Evolutionary conservation across 2,797 vertebrate genomes (phyloP).

Genomic region (Gymnodraco acuticeps): DNA sequence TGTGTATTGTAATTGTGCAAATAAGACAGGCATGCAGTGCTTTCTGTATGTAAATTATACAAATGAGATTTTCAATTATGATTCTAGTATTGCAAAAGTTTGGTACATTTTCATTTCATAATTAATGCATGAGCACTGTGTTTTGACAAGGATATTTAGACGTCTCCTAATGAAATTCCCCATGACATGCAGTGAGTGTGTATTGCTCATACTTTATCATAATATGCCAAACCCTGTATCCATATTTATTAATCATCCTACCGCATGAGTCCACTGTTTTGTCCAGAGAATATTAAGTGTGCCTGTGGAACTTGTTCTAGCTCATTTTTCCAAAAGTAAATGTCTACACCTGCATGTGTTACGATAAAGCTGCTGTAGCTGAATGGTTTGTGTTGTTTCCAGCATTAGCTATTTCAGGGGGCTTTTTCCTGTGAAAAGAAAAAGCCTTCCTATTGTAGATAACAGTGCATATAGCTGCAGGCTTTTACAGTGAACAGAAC

Average conservation of each 20-base stretch:
- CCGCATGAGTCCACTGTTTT: constrained; percentile 44
- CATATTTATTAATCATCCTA: constrained; percentile 63
- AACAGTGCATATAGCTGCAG: constrained; percentile 31
- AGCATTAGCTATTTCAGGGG: constrained; percentile 32
- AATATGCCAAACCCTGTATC: constrained; percentile 43
- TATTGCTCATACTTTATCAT: constrained; percentile 58
- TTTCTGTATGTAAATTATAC: constrained; percentile 66
- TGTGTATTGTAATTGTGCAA: constrained; percentile 66
- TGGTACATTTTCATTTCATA: constrained; percentile 60
- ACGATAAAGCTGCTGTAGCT: constrained; percentile 36
- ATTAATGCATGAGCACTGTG: constrained; percentile 75
- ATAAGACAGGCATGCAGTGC: constrained; percentile 60
- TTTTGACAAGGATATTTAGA: constrained; percentile 70
- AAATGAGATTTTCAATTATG: constrained; percentile 80
- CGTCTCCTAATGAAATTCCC: constrained; percentile 64
- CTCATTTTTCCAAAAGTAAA: constrained; percentile 37
- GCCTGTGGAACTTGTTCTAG: constrained; percentile 35
- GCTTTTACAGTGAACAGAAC: constrained; percentile 27
- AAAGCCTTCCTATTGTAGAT: constrained; percentile 18
- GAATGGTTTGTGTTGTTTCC: constrained; percentile 37
- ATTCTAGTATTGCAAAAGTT: constrained; percentile 67
- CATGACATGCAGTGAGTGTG: constrained; percentile 41
- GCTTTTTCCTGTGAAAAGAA: constrained; percentile 34
- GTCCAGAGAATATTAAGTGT: constrained; percentile 60
- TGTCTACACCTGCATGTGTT: constrained; percentile 41